Conservation (phyloP, 2,888 invertebrate species). For the Scelioninae gen. 2 region DNA sequence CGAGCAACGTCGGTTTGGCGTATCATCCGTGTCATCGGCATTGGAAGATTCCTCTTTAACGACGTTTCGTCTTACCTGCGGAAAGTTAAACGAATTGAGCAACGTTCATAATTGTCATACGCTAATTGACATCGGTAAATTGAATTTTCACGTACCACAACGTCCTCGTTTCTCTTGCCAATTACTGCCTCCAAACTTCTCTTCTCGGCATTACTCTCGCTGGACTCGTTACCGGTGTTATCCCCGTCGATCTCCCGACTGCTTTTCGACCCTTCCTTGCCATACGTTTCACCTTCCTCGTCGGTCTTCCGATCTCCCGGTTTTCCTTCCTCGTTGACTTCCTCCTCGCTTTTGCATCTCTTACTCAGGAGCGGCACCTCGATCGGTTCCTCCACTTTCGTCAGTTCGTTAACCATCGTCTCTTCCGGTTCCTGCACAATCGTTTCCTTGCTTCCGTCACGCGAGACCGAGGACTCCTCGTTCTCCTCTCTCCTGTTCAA, state of each 20-base stretch:
- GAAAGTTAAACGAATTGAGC: constrained; percentile 17
- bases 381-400: constrained; percentile 59
- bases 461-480: not conserved
- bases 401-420: constrained; percentile 61
- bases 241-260: constrained; percentile 33
- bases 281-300: constrained; percentile 45
- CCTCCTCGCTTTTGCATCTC: constrained; percentile 38
- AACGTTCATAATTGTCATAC: too few species aligned
- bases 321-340: constrained; percentile 20
- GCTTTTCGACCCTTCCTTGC: constrained; percentile 36
- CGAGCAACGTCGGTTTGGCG: constrained; percentile 71
- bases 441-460: constrained; percentile 9
- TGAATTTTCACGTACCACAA: constrained; percentile 46
- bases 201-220: constrained; percentile 58
- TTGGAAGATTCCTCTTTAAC: constrained; percentile 73
- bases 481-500: constrained; percentile 8
- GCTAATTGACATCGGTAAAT: constrained; percentile 3
- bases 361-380: constrained; percentile 47
- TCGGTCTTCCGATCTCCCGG: constrained; percentile 9
- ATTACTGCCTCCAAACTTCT: constrained; percentile 40
- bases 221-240: constrained; percentile 57
- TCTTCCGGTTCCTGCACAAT: constrained; percentile 27
- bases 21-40: constrained; percentile 72
- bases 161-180: constrained; percentile 64
- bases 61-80: constrained; percentile 68